Evolutionary conservation across 2,888 invertebrate genomes (phyloP), one percentile per base, ranked within the genome.

Genomic region (Agonopterix subpropinquella): DNA sequence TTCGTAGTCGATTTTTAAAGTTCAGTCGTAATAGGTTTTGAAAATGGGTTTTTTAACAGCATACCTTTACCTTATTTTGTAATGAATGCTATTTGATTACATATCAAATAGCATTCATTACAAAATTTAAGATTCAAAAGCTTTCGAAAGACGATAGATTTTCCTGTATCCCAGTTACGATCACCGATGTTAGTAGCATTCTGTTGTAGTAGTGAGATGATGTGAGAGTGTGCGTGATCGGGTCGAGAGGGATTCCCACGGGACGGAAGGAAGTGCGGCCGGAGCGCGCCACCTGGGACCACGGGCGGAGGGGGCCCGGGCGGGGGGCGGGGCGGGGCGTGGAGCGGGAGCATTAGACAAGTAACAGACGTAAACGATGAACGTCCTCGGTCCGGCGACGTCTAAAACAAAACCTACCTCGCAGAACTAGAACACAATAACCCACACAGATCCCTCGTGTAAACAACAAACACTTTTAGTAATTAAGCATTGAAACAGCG

Each of bases 261-360:
- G 74, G 87, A 82, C 71, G 68, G 71, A 76, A 83, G 80, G 77
- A 85, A 82, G 81, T 83, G 86, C 77, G 85, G 85, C 84, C 81
- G 77, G 74, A 78, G 73, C 71, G 64, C 80, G 77, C 86, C 85
- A 84, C 84, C 86, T 86, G 84, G 87, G 84, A 77, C 73, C 56
- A 55, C 60, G 55, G 55, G 57, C 58, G 36, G 56, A 55, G 43
- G 11, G 11, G 52, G 58, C 47, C 52, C 53, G 49, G 54, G 56
- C 53, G n/a, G n/a, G 58, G 52, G 59, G 58, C 44, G 58, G 53
- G 56, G 54, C 54, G 51, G 54, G 56, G 53, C 57, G 52, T 59
- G 58, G 45, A 57, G 53, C 56, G 54, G 54, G 51, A 56, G 57
- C 62, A 65, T 65, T 63, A 70, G 65, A 72, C 69, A 60, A 73